These are phyloP conservation scores for Poeciliopsis turneri DNA, from an alignment of 2,797 vertebrate genomes.

Conservation along the genomic window DNA sequence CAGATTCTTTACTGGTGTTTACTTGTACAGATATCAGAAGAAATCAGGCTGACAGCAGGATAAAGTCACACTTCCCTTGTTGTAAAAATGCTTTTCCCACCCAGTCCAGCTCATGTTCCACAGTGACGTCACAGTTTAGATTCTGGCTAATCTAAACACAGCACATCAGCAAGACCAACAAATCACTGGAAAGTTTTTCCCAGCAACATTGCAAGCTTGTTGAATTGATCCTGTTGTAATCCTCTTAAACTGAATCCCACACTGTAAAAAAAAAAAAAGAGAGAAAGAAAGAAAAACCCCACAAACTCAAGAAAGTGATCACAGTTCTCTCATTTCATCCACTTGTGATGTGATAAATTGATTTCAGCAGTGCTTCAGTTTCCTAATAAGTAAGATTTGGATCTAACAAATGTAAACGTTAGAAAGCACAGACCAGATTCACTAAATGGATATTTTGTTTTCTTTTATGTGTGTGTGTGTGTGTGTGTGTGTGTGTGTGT, in stretches of 20 bases:
- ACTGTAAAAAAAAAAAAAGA: background rate
- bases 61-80: constrained; percentile 4
- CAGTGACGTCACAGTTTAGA: constrained; percentile 43
- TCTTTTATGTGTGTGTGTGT: too few relatives aligned
- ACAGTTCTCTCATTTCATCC: background rate
- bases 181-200: constrained; percentile 4
- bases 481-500: background rate
- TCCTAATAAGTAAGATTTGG: background rate
- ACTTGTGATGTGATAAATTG: background rate
- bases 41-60: background rate
- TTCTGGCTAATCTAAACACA: constrained; percentile 8
- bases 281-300: background rate
- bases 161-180: constrained; percentile 6
- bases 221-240: background rate
- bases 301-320: background rate
- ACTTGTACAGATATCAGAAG: background rate
- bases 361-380: background rate
- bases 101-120: constrained; percentile 31
- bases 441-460: background rate
- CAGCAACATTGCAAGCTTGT: background rate
- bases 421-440: background rate
- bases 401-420: background rate
- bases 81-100: constrained; percentile 31
- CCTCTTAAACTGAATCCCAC: background rate
- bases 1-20: background rate